A percentile compares a stretch with the other conserved stretches of the same genome.
Evolutionary conservation across 2,888 invertebrate genomes (phyloP).

Genomic region (Rhaphigaster nebulosa): DNA sequence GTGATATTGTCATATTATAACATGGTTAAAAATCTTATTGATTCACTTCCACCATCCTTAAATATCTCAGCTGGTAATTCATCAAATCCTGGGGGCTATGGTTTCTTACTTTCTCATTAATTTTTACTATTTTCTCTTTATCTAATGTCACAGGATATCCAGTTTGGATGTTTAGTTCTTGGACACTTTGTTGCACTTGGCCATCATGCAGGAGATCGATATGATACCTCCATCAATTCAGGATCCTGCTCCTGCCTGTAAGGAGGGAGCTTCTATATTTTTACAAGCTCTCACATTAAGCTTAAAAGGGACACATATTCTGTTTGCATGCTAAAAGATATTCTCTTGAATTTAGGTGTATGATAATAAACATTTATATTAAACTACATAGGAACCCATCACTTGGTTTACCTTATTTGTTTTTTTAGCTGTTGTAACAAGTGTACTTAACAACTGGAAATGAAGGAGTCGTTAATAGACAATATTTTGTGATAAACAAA

Average conservation of each 20-base stretch:
- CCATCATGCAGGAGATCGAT: neutral
- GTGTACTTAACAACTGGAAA: neutral
- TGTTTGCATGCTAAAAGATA: neutral
- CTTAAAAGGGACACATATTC: neutral
- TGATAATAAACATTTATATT: neutral
- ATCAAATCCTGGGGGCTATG: neutral
- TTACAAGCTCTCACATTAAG: constrained; percentile 23
- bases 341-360: neutral
- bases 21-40: neutral
- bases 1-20: neutral
- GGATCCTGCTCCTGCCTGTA: neutral
- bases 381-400: neutral
- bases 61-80: neutral
- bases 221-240: neutral
- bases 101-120: neutral
- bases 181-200: neutral
- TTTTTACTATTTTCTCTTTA: neutral
- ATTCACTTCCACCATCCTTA: neutral
- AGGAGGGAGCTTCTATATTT: neutral
- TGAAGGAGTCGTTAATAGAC: neutral
- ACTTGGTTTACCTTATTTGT: neutral
- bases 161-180: neutral
- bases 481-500: neutral
- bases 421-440: neutral
- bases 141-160: neutral